Evolutionary conservation across 2,888 invertebrate species (phyloP).

Genomic region (Hydropsyche betteni): DNA sequence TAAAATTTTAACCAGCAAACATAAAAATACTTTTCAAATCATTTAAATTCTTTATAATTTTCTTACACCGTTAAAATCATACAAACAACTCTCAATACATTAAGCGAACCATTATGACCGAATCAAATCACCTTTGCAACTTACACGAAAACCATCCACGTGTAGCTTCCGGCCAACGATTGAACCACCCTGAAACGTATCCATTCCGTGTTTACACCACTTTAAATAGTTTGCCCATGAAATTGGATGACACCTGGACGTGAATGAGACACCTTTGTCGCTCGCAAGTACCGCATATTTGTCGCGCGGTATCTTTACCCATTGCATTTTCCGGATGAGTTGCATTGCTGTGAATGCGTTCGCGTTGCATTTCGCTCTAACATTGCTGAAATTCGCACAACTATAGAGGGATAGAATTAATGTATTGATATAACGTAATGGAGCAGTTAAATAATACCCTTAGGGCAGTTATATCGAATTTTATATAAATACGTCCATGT

Average conservation of each 20-base stretch:
- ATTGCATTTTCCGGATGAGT: constrained; percentile 36
- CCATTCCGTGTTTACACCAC: constrained; percentile 38
- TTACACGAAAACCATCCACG: too few species aligned
- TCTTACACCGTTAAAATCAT: too few species aligned
- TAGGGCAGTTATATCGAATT: constrained; percentile 1
- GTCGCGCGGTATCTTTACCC: constrained; percentile 35
- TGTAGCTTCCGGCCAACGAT: too few species aligned
- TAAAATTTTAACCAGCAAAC: too few species aligned
- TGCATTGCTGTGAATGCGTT: constrained; percentile 12
- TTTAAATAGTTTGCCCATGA: constrained; percentile 45
- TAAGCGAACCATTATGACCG: too few species aligned
- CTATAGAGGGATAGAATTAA: not conserved
- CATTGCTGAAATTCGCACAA: not conserved
- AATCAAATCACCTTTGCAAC: too few species aligned
- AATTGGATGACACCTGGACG: constrained; percentile 49
- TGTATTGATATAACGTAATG: constrained; percentile 36
- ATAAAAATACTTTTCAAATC: too few species aligned
- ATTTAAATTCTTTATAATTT: too few species aligned
- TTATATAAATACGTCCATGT: not conserved
- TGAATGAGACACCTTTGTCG: constrained; percentile 33
- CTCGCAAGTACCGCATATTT: constrained; percentile 33
- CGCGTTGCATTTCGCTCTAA: not conserved
- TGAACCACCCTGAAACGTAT: constrained; percentile 1
- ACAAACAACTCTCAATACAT: too few species aligned
- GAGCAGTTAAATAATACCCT: constrained; percentile 35